Conservation (phyloP, 2,888 invertebrate genomes). For the Seladonia tumulorum region DNA sequence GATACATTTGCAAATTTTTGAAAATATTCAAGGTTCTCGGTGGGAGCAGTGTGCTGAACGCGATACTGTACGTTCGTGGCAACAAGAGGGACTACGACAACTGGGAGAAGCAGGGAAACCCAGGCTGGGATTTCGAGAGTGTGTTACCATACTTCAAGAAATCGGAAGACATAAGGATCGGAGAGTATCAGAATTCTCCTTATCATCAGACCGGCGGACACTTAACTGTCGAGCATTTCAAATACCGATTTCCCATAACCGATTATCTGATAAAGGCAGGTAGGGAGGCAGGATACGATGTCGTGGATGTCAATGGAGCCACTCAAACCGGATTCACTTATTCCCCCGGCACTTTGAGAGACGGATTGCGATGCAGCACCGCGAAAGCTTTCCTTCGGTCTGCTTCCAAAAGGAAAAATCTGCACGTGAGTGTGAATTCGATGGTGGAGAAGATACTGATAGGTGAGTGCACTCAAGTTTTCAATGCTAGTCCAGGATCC, state of each 20-base stretch:
- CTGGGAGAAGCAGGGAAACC: constrained; percentile 92
- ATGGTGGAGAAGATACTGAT: constrained; percentile 89
- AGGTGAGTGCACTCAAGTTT: neutral
- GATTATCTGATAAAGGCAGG: constrained; percentile 90
- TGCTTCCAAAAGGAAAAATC: constrained; percentile 88
- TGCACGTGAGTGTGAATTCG: constrained; percentile 90
- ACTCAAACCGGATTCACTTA: constrained; percentile 91
- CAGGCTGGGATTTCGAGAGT: constrained; percentile 92
- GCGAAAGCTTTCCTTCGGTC: constrained; percentile 93
- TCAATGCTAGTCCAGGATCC: neutral
- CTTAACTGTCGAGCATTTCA: constrained; percentile 88
- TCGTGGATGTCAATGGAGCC: constrained; percentile 91
- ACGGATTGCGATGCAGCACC: constrained; percentile 93
- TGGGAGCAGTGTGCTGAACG: constrained; percentile 94
- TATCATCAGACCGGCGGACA: constrained; percentile 91
- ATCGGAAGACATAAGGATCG: constrained; percentile 91
- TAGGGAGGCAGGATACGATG: constrained; percentile 89
- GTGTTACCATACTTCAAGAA: constrained; percentile 92
- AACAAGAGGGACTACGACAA: constrained; percentile 93
- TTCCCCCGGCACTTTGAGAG: constrained; percentile 91
- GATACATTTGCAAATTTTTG: too few species aligned
- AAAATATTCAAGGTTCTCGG: constrained; percentile 78
- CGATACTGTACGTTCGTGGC: constrained; percentile 95
- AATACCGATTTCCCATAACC: constrained; percentile 89
- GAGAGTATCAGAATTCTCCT: constrained; percentile 86